These are phyloP conservation scores for Eucidaris tribuloides DNA, from an alignment of 35 echinoderm and acorn worm genomes.

Conservation along the genomic window DNA sequence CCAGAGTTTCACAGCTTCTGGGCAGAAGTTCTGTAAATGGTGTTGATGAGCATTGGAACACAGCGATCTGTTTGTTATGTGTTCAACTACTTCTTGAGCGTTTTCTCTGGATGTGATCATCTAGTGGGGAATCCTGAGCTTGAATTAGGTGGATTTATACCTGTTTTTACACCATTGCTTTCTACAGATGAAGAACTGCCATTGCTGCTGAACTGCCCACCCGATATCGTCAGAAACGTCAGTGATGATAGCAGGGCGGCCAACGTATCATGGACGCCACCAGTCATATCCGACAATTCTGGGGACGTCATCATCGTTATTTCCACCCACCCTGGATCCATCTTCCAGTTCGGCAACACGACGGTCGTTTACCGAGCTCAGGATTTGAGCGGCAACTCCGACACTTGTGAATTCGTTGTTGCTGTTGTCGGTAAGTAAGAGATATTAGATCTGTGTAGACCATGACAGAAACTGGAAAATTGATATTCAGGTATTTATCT, in stretches of 20 bases:
- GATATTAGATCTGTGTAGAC: not conserved
- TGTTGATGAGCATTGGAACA: too few relatives aligned
- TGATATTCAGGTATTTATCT: too few relatives aligned
- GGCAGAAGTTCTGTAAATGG: too few relatives aligned
- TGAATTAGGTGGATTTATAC: too few relatives aligned
- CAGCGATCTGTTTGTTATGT: too few relatives aligned
- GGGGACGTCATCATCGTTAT: not conserved
- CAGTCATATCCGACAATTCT: constrained; percentile 35
- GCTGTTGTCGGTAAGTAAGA: not conserved
- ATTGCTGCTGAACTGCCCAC: constrained; percentile 18
- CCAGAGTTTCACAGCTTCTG: too few relatives aligned
- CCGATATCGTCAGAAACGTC: constrained; percentile 3
- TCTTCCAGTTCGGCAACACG: constrained; percentile 44
- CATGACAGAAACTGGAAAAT: too few relatives aligned
- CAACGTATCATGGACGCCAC: constrained; percentile 33
- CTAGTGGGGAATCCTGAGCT: too few relatives aligned
- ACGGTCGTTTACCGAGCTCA: constrained; percentile 31
- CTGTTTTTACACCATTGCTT: too few relatives aligned
- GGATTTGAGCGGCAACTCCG: constrained; percentile 35
- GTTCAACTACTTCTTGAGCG: too few relatives aligned
- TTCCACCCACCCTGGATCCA: constrained; percentile 2
- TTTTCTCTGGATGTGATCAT: too few relatives aligned
- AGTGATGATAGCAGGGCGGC: not conserved
- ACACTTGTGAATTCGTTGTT: constrained; percentile 16
- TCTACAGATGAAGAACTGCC: constrained; percentile 49